Base-by-base conservation (phyloP, 2,888 invertebrate species). In the Litoditis marina region DNA sequence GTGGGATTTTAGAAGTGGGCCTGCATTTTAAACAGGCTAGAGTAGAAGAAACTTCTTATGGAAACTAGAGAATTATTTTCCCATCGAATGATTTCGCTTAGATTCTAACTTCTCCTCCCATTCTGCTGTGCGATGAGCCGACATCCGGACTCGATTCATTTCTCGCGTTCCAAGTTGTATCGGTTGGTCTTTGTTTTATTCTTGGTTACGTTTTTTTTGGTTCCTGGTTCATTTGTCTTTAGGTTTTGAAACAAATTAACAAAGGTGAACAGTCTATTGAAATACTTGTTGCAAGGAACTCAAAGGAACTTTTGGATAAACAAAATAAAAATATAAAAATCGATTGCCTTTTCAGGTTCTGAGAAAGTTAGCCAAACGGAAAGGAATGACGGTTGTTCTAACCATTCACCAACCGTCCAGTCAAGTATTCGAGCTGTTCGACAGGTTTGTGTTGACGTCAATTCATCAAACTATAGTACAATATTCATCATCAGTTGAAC, bases 371-470 rank as follows among this genome's bases (percentile, higher is more conserved):
- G 85, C 87, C 2, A 50, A 63, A 30, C 67, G 77, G 3, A 83
- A 89, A 77, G 92, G 93, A 28, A 92, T 92, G 85, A 94, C 94
- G 0, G 89, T 95, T 56, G 87, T 95, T 16, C 89, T 91, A 79
- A 94, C 94, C 0, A 92, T 95, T 69, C 95, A 95, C 85, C 95
- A 95, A 84, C 95, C 95, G 0, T 92, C 92, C 0, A 93, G 92
- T 0, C 92, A 94, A 84, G 84, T 86, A 28, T 94, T 91, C 83
- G 89, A 90, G 25, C 88, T 93, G 85, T 94, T 95, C 81, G 92
- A 94, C 84, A 90, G 84, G 81, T 85, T 71, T 62, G 66, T 8
- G 57, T 58, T n/a, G n/a, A n/a, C n/a, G n/a, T n/a, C n/a, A n/a
- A n/a, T n/a, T n/a, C n/a, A n/a, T n/a, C n/a, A n/a, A n/a, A 51